A percentile compares a stretch with the other conserved stretches of the same genome.
Evolutionary conservation across 2,113 vertebrate species (phyloP).

Genomic region (Myrmecobius fasciatus): DNA sequence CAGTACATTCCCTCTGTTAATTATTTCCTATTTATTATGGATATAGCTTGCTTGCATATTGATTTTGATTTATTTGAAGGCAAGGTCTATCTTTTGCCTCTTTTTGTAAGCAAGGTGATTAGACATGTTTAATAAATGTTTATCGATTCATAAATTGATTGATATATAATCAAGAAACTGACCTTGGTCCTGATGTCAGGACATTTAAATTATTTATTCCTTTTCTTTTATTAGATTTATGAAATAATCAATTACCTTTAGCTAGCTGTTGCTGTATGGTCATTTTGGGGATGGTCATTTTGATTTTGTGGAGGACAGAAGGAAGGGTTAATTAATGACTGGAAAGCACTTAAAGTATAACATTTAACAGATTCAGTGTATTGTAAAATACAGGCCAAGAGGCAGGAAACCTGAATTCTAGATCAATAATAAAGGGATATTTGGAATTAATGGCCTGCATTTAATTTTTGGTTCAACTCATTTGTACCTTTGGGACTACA

Average conservation of each 20-base stretch:
- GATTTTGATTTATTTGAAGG: not conserved
- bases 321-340: not conserved
- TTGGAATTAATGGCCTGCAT: not conserved
- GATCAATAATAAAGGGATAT: rapidly evolving
- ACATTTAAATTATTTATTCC: not conserved
- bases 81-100: not conserved
- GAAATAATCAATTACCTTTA: not conserved
- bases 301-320: not conserved
- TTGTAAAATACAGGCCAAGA: not conserved
- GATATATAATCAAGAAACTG: not conserved
- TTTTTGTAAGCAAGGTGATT: not conserved
- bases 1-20: not conserved
- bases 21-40: not conserved
- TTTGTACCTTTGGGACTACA: not conserved
- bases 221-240: not conserved
- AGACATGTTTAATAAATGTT: not conserved
- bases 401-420: not conserved
- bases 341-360: not conserved
- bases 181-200: not conserved
- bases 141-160: not conserved
- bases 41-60: not conserved
- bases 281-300: not conserved
- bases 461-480: not conserved
- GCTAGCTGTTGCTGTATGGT: not conserved
- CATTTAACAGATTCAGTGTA: not conserved